Conservation (phyloP, 2,113 vertebrate genomes). For the Antechinus flavipes region DNA sequence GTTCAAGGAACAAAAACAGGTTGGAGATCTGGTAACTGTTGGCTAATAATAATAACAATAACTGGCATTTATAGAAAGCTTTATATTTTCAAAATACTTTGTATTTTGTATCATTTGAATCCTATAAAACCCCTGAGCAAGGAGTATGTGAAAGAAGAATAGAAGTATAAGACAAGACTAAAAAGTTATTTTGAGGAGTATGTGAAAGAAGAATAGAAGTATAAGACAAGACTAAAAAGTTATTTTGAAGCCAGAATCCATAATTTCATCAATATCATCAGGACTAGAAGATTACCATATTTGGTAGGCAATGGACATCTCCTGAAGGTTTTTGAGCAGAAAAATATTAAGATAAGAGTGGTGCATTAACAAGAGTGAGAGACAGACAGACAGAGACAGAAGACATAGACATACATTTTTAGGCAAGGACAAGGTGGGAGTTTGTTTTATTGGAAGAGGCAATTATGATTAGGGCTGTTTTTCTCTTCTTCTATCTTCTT, state of each 20-base stretch:
- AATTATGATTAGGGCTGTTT: not conserved
- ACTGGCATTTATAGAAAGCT: not conserved
- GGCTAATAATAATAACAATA: not conserved
- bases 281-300: not conserved
- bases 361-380: not conserved
- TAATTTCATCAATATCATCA: not conserved
- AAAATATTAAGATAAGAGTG: not conserved
- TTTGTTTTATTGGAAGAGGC: not conserved
- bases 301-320: not conserved
- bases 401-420: not conserved
- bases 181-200: not conserved
- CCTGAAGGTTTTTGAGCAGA: not conserved
- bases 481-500: not conserved
- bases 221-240: not conserved
- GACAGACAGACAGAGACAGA: not conserved
- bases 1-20: not conserved
- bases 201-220: not conserved
- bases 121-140: not conserved
- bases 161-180: not conserved
- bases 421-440: not conserved
- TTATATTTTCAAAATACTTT: not conserved
- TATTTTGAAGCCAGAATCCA: not conserved
- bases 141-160: not conserved
- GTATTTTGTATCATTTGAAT: not conserved
- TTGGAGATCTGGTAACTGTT: not conserved